Conservation (phyloP, 2,888 invertebrate genomes). For the Drosophila kanekoi region DNA sequence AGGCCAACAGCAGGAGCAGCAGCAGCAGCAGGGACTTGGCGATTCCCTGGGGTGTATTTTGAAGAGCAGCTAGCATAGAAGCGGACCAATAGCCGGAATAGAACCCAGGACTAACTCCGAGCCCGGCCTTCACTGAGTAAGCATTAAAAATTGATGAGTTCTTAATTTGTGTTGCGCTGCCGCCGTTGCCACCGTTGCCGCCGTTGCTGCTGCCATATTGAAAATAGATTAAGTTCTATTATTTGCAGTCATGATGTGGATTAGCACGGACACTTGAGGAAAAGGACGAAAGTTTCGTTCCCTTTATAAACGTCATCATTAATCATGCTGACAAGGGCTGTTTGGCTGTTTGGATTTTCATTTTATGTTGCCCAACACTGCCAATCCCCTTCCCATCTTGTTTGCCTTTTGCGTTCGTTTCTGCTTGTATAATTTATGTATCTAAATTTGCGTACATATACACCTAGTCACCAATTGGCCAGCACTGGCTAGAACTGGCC, state of each 20-base stretch:
- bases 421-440: conserved; percentile 69
- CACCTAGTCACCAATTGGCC: conserved; percentile 15
- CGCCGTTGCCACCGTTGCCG: conserved; percentile 19
- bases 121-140: conserved; percentile 56
- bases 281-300: conserved; percentile 57
- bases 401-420: conserved; percentile 55
- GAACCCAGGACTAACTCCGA: conserved; percentile 20
- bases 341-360: conserved; percentile 69
- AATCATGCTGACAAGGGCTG: conserved; percentile 78
- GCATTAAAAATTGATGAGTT: conserved; percentile 82
- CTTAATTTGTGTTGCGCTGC: conserved; percentile 79
- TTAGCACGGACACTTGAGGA: conserved; percentile 74
- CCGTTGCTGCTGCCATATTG: conserved; percentile 68
- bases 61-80: conserved; percentile 44
- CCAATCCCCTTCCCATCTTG: conserved; percentile 34
- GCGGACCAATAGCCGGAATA: conserved; percentile 22
- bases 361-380: conserved; percentile 51
- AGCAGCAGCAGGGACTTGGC: conserved; percentile 37
- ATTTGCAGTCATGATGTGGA: conserved; percentile 82
- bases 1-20: conserved; percentile 19
- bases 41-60: conserved; percentile 75
- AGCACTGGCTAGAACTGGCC: background rate
- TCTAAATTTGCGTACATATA: conserved; percentile 45
- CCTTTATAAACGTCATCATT: conserved; percentile 79
- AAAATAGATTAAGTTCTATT: conserved; percentile 83